Conservation (phyloP, 2,888 invertebrate genomes). For the Clunio marinus region DNA sequence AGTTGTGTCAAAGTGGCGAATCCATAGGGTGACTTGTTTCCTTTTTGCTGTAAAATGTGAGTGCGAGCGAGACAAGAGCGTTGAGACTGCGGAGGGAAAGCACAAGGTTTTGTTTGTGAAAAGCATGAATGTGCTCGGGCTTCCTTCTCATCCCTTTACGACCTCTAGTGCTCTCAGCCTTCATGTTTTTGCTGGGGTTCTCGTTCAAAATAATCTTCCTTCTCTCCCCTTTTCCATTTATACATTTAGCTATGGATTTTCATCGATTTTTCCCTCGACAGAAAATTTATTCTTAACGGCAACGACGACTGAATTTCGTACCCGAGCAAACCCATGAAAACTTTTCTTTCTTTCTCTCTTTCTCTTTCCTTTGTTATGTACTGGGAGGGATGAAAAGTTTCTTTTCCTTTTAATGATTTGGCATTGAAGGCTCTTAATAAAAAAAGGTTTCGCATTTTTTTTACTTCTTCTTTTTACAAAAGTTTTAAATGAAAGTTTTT, state of each 20-base stretch:
- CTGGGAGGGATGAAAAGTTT: background rate
- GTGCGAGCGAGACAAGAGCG: background rate
- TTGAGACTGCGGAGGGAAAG: slow-evolving; percentile 15
- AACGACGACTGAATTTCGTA: slow-evolving; percentile 8
- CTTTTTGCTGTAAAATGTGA: background rate
- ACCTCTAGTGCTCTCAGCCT: slow-evolving; percentile 9
- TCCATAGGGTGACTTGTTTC: background rate
- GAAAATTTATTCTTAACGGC: slow-evolving; percentile 26
- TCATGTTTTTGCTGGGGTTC: slow-evolving; percentile 31
- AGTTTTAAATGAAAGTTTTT: background rate
- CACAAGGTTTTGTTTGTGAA: slow-evolving; percentile 28
- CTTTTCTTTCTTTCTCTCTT: too few relatives aligned
- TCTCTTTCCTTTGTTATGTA: background rate
- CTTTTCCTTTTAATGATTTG: background rate
- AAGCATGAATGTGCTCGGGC: background rate
- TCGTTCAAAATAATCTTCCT: background rate
- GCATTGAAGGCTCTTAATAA: slow-evolving; percentile 2
- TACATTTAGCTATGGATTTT: slow-evolving; percentile 33
- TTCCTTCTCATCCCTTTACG: background rate
- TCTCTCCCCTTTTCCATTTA: slow-evolving; percentile 25
- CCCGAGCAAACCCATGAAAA: slow-evolving; percentile 4
- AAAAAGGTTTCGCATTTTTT: slow-evolving; percentile 11
- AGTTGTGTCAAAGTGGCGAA: background rate
- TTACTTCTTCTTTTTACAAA: too few relatives aligned
- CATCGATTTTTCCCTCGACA: slow-evolving; percentile 32